Conservation (phyloP, 2,888 invertebrate genomes). For the Sesia apiformis region DNA sequence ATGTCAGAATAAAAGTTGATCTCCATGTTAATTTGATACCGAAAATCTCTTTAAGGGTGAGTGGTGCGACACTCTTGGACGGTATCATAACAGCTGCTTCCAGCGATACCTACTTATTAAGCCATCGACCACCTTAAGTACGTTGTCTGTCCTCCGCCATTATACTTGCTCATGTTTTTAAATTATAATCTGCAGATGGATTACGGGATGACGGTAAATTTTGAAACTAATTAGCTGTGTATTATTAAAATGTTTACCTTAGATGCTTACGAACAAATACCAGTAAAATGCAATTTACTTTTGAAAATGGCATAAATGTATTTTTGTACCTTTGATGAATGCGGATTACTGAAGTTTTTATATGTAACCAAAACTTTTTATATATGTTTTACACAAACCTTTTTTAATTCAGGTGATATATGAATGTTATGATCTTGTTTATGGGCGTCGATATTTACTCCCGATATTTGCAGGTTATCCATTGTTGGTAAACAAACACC, state of each 20-base stretch:
- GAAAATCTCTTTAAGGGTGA: slow-evolving; percentile 59
- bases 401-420: too few relatives aligned
- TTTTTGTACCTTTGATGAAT: too few relatives aligned
- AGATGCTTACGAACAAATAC: too few relatives aligned
- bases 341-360: too few relatives aligned
- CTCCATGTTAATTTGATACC: slow-evolving; percentile 23
- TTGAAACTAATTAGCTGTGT: slow-evolving; percentile 27
- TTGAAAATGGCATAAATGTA: too few relatives aligned
- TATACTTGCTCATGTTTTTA: slow-evolving; percentile 62
- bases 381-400: too few relatives aligned
- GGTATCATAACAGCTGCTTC: slow-evolving; percentile 72
- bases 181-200: slow-evolving; percentile 57
- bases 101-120: slow-evolving; percentile 70
- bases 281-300: too few relatives aligned
- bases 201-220: slow-evolving; percentile 20
- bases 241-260: neutral
- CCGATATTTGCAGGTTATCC: too few relatives aligned
- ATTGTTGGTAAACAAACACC: too few relatives aligned
- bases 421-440: too few relatives aligned
- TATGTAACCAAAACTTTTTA: too few relatives aligned
- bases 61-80: slow-evolving; percentile 63
- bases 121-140: slow-evolving; percentile 50
- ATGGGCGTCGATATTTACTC: too few relatives aligned
- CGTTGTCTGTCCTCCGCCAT: slow-evolving; percentile 28
- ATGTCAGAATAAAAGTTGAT: slow-evolving; percentile 14